phyloP scores from a whole-genome alignment of 2,888 invertebrate genomes.

The Heliconius erato region DNA sequence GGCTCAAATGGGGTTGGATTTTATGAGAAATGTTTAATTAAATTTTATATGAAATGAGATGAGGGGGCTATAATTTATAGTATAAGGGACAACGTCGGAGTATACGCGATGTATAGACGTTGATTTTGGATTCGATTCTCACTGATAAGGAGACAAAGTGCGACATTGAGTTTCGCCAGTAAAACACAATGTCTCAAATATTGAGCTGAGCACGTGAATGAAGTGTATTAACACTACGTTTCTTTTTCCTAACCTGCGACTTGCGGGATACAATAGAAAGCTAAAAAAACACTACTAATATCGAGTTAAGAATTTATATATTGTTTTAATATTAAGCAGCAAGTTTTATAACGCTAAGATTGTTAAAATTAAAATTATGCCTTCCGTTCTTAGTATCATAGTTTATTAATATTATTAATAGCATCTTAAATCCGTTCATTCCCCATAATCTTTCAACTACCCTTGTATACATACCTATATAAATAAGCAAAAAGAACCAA shows the following conservation, averaged over 20 bases:
- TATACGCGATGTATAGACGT: not conserved
- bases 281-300: not conserved
- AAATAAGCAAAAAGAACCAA: not conserved
- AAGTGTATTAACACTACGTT: too few relatives aligned
- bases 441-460: not conserved
- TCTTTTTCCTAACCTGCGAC: too few relatives aligned
- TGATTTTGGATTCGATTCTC: not conserved
- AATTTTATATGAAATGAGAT: conserved; percentile 20
- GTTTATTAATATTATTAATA: not conserved
- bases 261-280: not conserved
- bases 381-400: too few relatives aligned
- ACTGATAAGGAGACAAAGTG: not conserved
- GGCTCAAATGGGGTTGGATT: conserved; percentile 22
- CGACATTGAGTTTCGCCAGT: not conserved
- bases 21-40: conserved; percentile 37
- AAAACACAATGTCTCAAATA: not conserved
- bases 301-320: too few relatives aligned
- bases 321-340: too few relatives aligned
- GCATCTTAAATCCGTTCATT: not conserved
- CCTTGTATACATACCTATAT: not conserved
- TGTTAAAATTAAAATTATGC: too few relatives aligned
- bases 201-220: too few relatives aligned
- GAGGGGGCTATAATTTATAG: conserved; percentile 7
- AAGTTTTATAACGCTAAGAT: too few relatives aligned
- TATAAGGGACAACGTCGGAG: not conserved